phyloP scores from a whole-genome alignment of 2,113 vertebrate species.

The Empidonax traillii region DNA sequence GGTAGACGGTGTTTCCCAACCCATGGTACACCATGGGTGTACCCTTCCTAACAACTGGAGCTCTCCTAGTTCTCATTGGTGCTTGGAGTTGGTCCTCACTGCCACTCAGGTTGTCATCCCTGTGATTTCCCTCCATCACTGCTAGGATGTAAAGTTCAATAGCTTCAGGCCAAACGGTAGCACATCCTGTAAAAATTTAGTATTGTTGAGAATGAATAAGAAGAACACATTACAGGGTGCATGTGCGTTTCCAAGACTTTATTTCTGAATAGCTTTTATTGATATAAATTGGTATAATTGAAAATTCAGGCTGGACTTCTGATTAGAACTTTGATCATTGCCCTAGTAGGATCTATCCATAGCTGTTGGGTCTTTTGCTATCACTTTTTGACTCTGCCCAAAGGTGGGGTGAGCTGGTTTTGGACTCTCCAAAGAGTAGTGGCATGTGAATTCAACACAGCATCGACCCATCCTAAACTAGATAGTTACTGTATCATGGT shows the following conservation, averaged over 20 bases:
- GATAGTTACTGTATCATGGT: neutral
- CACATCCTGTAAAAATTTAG: neutral
- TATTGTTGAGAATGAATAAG: neutral
- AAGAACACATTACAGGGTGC: neutral
- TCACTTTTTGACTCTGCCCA: neutral
- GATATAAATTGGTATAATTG: neutral
- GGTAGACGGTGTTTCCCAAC: neutral
- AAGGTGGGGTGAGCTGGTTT: neutral
- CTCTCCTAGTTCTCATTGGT: neutral
- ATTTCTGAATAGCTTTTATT: neutral
- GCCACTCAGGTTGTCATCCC: neutral
- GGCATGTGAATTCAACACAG: accelerated
- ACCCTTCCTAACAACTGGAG: neutral
- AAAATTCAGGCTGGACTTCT: neutral
- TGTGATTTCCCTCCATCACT: neutral
- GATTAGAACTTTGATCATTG: neutral
- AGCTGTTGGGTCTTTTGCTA: neutral
- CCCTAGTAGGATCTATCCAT: neutral
- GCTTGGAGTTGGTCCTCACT: neutral
- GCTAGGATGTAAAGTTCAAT: neutral
- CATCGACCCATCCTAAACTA: neutral
- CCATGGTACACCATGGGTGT: too few species aligned
- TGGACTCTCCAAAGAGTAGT: neutral
- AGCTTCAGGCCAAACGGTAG: neutral
- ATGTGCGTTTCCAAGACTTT: neutral